A percentile compares a stretch with the other conserved stretches of the same genome.
phyloP scores from a whole-genome alignment of 2,113 vertebrate species.

The Mobula birostris region DNA sequence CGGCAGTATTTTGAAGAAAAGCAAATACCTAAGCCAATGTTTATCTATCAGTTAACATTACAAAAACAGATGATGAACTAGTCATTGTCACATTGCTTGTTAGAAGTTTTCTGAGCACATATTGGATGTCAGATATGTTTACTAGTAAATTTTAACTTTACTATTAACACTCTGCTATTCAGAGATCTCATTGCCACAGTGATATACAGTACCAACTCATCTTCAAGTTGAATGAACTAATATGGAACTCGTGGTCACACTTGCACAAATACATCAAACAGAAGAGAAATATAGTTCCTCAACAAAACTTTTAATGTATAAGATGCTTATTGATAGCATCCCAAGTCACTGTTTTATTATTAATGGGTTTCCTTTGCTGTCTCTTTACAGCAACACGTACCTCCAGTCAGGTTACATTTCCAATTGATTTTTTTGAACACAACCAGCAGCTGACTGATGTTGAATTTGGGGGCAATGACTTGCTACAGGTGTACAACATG shows the following conservation, averaged over 20 bases:
- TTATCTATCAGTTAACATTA: too few species aligned
- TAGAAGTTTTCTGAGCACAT: too few species aligned
- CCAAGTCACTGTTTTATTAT: background rate
- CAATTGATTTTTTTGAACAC: conserved; percentile 98
- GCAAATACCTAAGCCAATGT: too few species aligned
- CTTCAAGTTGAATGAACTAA: rapidly evolving
- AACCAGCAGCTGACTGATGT: conserved; percentile 96
- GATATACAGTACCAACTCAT: background rate
- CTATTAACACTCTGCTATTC: background rate
- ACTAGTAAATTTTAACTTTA: background rate
- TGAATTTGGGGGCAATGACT: conserved; percentile 93
- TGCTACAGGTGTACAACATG: conserved; percentile 93
- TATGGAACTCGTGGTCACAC: background rate
- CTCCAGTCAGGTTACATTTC: conserved; percentile 92
- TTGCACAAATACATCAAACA: background rate
- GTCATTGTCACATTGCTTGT: too few species aligned
- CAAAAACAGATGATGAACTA: too few species aligned
- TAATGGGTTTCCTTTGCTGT: background rate
- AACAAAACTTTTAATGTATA: background rate
- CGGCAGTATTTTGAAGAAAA: too few species aligned
- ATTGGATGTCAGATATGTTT: background rate
- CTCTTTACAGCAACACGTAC: conserved; percentile 73
- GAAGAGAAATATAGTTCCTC: background rate
- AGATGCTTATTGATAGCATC: background rate
- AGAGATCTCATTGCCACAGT: background rate